Base-by-base conservation (phyloP, 1,140 invertebrate genomes). In the Himalopsyche phryganea region DNA sequence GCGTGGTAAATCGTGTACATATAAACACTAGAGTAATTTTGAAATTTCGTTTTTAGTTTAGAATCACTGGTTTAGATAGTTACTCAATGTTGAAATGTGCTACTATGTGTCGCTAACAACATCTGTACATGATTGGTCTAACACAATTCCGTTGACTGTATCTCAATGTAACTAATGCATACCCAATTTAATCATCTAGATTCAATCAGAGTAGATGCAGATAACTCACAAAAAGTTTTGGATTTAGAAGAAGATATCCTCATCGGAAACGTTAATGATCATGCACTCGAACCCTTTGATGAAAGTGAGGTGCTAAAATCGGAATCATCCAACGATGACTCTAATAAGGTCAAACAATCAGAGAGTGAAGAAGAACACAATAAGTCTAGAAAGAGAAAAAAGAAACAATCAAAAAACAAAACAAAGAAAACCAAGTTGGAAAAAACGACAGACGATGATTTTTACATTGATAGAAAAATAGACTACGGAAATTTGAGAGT, bases 401-500 rank as follows among this genome's bases (percentile, higher is more conserved):
- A 53, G 15, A 17, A 32, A 13, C n/a, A 10, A 4, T 32, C 41
- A 9, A 44, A 44, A 10, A 53, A 44, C 4, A 44, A 23, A 15
- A 44, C 15, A 13, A 23, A 45, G 10, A 53, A 45, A 17, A n/a
- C 23, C 7, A 44, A 44, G 13, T 20, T 17, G 10, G 32, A 45
- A 2, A 45, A 45, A 5, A 19, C 40, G 13, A 28, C 28, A n/a
- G 44, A 53, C 10, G 61, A 47, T 7, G 48, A 63, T 32, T 63
- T 54, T 51, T 63, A 63, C 35, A 35, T 42, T 19, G 61, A 63
- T 42, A 44, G 18, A 11, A 63, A 55, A 33, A 17, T 50, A 19
- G 57, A 63, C 23, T 63, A 63, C 17, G 57, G 56, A 7, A 59
- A 59, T 59, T 56, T 59, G 14, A 48, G 56, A 59, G 61, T 63